Evolutionary conservation across 2,113 vertebrate genomes (phyloP), one percentile per base, ranked within the genome.

Genomic region (Plestiodon gilberti): DNA sequence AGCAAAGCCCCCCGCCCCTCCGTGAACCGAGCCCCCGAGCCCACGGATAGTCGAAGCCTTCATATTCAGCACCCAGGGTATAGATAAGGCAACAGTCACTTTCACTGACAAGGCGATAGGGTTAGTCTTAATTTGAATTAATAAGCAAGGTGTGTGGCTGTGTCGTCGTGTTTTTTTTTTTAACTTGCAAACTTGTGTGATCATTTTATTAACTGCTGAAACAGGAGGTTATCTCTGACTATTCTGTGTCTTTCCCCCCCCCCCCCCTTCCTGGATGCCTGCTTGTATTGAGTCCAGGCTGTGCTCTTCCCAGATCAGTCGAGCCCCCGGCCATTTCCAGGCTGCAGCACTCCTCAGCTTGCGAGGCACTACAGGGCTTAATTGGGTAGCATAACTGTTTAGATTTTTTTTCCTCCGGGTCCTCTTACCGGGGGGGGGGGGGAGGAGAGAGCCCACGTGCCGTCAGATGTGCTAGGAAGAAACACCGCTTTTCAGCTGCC

Each of bases 21-120:
- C 92, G 95, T 98, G 96, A 97, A 91, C 96, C 97, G 98, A 96
- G 98, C 96, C 91, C 98, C 98, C 52, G 98, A 99, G 90, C 96
- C 98, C 89, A 96, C 95, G 23, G 98, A 99, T 94, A 98, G 97
- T 95, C 97, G 98, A 95, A 97, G 96, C 96, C 96, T 98, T 98
- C 98, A 99, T 96, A 96, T 98, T 97, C 98, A 99, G 96, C 98
- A 99, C 95, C 99, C 98, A 95, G 98, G 98, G 97, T 99, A 99
- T 97, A 99, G 99, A 99, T 99, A 98, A 87, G 98, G 98, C 97
- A 97, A 96, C 94, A 90, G 96, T 95, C 92, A 93, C 93, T 92
- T 94, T 92, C 93, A 92, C 93, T 92, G 88, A 93, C 80, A 90
- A 74, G 93, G 90, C 4, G 78, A 82, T 85, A 96, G 95, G 93